phyloP scores from a whole-genome alignment of 2,888 invertebrate species.

The Apodemia zela region DNA sequence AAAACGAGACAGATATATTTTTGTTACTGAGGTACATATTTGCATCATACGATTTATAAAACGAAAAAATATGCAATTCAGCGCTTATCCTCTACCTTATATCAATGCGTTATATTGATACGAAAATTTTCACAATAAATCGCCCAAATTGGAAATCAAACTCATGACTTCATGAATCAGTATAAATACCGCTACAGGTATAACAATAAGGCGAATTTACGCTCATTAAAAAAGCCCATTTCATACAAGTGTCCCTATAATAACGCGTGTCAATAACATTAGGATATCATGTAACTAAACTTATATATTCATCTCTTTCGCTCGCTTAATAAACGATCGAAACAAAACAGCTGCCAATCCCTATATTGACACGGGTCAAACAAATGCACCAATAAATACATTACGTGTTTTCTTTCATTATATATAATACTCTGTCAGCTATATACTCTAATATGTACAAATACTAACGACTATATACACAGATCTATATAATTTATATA shows the following conservation, averaged over 20 bases:
- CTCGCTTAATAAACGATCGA: neutral
- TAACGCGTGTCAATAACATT: constrained; percentile 2
- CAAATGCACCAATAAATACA: constrained; percentile 21
- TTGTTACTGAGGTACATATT: no score
- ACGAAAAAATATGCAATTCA: no score
- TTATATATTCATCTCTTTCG: neutral
- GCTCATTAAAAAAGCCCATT: neutral
- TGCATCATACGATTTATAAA: no score
- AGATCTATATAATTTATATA: constrained; percentile 61
- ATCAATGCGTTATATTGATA: no score
- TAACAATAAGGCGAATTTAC: neutral
- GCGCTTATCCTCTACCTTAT: no score
- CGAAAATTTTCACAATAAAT: no score
- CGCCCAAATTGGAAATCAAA: no score
- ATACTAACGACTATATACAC: constrained; percentile 73
- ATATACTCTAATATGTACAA: constrained; percentile 64
- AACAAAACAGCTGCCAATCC: neutral
- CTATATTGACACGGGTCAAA: neutral
- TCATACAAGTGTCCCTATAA: neutral
- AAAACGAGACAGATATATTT: no score
- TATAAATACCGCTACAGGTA: no score
- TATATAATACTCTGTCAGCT: constrained; percentile 16
- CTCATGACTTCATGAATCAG: no score
- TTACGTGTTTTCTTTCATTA: neutral
- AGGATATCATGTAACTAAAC: neutral